phyloP scores from a whole-genome alignment of 2,888 invertebrate species.

The Pterobdella sp. region DNA sequence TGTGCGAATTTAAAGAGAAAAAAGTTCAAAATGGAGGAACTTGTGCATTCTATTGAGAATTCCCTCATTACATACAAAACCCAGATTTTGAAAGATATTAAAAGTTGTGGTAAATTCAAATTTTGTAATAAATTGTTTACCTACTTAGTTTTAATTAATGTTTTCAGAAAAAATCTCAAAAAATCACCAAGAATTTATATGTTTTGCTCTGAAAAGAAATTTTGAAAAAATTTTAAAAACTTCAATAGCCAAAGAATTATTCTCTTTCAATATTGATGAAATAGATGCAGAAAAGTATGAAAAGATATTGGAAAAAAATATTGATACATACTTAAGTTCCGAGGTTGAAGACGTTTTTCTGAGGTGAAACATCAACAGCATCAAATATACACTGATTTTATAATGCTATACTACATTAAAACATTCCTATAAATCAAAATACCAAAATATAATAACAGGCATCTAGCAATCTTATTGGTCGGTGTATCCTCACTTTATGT shows the following conservation, averaged over 20 bases:
- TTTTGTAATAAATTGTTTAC: background rate
- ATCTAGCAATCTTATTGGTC: slow-evolving; percentile 53
- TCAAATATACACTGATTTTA: too few species aligned
- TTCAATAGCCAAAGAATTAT: background rate
- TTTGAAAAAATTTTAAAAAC: background rate
- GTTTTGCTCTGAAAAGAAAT: background rate
- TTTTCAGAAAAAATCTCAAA: background rate
- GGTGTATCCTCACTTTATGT: slow-evolving; percentile 63
- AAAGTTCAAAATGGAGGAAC: background rate
- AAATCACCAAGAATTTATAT: background rate
- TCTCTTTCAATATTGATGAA: background rate
- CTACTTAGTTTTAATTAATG: background rate
- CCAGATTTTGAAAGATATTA: background rate
- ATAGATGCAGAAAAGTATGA: background rate
- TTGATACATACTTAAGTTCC: background rate
- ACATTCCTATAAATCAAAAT: background rate
- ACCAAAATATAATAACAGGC: slow-evolving; percentile 36
- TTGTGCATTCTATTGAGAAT: background rate
- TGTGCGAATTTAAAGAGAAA: background rate
- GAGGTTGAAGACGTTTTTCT: background rate
- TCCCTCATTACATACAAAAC: background rate
- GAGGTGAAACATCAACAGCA: too few species aligned
- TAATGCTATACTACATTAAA: too few species aligned
- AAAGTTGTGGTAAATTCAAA: background rate
- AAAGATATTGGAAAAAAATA: background rate